Percentiles rank a stretch among this genome's conserved stretches.
phyloP scores from a whole-genome alignment of 2,113 vertebrate species.

The Pitta sordida region DNA sequence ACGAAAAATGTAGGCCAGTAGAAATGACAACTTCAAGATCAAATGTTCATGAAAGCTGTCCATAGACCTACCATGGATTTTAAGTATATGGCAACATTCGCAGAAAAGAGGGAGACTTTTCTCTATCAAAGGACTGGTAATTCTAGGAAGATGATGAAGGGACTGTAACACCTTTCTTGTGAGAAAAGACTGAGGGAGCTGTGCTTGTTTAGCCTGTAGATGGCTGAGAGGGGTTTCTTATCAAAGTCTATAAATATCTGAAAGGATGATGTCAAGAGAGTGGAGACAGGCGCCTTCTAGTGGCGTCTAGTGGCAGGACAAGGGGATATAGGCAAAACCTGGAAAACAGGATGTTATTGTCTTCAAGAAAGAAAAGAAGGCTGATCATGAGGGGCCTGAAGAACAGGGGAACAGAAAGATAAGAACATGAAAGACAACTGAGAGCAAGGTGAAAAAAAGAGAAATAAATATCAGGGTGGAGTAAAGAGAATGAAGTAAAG shows the following conservation, averaged over 20 bases:
- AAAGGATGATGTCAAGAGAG: background rate
- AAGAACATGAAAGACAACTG: background rate
- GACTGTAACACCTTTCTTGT: background rate
- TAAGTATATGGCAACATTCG: background rate
- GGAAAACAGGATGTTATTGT: background rate
- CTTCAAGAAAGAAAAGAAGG: background rate
- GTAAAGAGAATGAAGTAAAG: background rate
- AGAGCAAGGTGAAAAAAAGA: rapidly evolving
- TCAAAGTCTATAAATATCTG: background rate
- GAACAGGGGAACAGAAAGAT: background rate
- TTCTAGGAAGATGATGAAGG: background rate
- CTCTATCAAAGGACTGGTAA: background rate
- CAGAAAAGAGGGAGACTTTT: background rate
- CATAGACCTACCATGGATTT: background rate
- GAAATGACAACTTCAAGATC: background rate
- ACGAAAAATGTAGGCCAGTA: background rate
- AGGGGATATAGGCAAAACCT: background rate
- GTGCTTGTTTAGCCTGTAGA: background rate
- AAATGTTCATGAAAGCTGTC: background rate
- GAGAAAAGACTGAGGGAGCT: background rate
- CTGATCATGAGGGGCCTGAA: background rate
- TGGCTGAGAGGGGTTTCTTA: background rate
- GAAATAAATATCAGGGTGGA: background rate
- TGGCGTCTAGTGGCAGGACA: background rate
- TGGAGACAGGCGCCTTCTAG: background rate